Evolutionary conservation across 2,797 vertebrate genomes (phyloP), one percentile per base, ranked within the genome.

Genomic region (Enteromius treurensis): DNA sequence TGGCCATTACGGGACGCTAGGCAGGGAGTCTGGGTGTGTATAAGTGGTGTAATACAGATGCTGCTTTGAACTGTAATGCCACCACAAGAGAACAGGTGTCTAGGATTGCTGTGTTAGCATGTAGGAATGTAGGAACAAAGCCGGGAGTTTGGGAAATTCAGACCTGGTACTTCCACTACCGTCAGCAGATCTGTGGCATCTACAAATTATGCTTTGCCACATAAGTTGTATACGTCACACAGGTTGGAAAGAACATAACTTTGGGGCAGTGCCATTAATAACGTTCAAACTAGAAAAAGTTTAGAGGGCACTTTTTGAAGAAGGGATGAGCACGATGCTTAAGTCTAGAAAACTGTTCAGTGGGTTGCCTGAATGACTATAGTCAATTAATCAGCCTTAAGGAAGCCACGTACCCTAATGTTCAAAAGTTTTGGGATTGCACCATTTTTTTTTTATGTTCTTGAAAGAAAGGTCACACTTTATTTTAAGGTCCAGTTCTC

Each of bases 131-230:
- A 34, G 73, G 34, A 77, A 76, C 32, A 82, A 53, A 21, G 60
- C 34, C 1, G 11, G 23, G 49, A 55, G 37, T 77, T 77, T 45
- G 23, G 62, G 62, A 82, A 68, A 19, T 82, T 82, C 40, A 68
- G 7, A 68, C 23, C 34, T 14, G 49, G 47, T 75, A 45, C 47
- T 82, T 82, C 23, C 23, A 3, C 73, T 37, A 68, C 49, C 40
- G 45, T 80, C 81, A 80, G 77, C 78, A 83, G 71, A 82, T 85
- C 71, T 67, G 45, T 74, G 53, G 42, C 55, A 2, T 58, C 58
- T 34, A 74, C 64, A 76, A 83, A 79, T 76, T 68, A 47, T 74
- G 15, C 77, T 68, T 68, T 68, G 74, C 68, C 55, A 70, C 42
- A 58, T 34, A 51, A 74, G 80, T 74, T 83, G 77, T 60, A 42